Conservation (phyloP, 1,140 invertebrate species). For the Eriosoma lanigerum region DNA sequence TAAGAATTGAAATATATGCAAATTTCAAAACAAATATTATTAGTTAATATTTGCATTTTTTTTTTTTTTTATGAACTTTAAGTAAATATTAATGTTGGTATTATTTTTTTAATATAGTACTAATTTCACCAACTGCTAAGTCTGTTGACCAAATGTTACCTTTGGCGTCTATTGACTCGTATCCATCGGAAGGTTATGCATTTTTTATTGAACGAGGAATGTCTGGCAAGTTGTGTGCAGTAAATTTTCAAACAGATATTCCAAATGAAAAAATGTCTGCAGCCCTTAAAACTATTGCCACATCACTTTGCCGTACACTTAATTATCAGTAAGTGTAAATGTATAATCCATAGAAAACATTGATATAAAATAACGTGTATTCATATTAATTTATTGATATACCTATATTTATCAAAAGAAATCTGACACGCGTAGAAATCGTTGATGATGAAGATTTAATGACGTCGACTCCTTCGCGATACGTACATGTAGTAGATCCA, state of each 20-base stretch:
- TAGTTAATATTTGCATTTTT: too few relatives aligned
- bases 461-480: constrained; percentile 59
- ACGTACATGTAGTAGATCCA: constrained; percentile 78
- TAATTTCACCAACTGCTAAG: constrained; percentile 69
- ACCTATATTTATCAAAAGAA: neutral
- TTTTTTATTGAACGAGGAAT: constrained; percentile 80
- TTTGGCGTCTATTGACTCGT: constrained; percentile 65
- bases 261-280: constrained; percentile 61
- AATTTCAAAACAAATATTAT: too few relatives aligned
- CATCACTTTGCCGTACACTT: constrained; percentile 73
- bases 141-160: constrained; percentile 62
- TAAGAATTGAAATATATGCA: too few relatives aligned
- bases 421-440: constrained; percentile 24
- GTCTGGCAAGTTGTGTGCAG: constrained; percentile 78
- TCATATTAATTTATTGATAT: neutral
- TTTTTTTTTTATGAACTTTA: too few relatives aligned
- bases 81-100: neutral
- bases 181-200: constrained; percentile 74
- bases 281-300: constrained; percentile 69
- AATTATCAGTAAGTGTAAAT: constrained; percentile 70
- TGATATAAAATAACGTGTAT: neutral
- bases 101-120: constrained; percentile 63
- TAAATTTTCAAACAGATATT: constrained; percentile 60
- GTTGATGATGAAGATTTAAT: constrained; percentile 18
- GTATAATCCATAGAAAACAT: constrained; percentile 52